Conservation (phyloP, 2,797 vertebrate genomes). For the Amblyopsis hoosieri region DNA sequence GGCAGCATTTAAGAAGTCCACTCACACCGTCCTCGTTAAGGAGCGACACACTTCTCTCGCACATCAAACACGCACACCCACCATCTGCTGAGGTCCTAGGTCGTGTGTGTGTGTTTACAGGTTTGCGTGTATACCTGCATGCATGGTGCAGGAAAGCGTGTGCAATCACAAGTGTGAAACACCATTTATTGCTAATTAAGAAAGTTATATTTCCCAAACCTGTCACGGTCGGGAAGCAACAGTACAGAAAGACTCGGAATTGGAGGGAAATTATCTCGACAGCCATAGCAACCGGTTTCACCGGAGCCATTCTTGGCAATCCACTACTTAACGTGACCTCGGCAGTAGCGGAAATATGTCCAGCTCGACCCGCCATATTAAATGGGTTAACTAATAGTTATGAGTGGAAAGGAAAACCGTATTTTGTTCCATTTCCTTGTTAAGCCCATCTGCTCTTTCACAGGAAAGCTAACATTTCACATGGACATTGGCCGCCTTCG, state of each 20-base stretch:
- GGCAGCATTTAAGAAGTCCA: conserved; percentile 51
- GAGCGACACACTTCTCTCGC: conserved; percentile 55
- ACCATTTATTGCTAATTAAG: conserved; percentile 70
- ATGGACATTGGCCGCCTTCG: conserved; percentile 55
- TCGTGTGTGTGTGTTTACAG: conserved; percentile 19
- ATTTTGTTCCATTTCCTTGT: conserved; percentile 65
- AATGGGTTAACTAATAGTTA: conserved; percentile 72
- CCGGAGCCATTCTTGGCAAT: conserved; percentile 45
- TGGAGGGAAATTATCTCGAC: conserved; percentile 65
- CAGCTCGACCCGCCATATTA: conserved; percentile 66
- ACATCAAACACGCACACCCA: conserved; percentile 62
- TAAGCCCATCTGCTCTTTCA: conserved; percentile 63
- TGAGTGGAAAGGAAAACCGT: conserved; percentile 44
- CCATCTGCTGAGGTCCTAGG: conserved; percentile 60
- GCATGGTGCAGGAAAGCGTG: conserved; percentile 4
- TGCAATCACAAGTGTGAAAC: conserved; percentile 40
- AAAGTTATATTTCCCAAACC: conserved; percentile 62
- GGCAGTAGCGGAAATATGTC: conserved; percentile 45
- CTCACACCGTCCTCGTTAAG: conserved; percentile 67
- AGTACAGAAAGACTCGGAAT: conserved; percentile 47
- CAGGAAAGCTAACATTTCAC: conserved; percentile 69
- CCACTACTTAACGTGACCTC: conserved; percentile 8
- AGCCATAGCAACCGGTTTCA: conserved; percentile 59
- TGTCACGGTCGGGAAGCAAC: conserved; percentile 49
- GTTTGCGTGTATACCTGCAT: conserved; percentile 17